Evolutionary conservation across 2,888 invertebrate species (phyloP).

Genomic region (Cephus nigrinus): DNA sequence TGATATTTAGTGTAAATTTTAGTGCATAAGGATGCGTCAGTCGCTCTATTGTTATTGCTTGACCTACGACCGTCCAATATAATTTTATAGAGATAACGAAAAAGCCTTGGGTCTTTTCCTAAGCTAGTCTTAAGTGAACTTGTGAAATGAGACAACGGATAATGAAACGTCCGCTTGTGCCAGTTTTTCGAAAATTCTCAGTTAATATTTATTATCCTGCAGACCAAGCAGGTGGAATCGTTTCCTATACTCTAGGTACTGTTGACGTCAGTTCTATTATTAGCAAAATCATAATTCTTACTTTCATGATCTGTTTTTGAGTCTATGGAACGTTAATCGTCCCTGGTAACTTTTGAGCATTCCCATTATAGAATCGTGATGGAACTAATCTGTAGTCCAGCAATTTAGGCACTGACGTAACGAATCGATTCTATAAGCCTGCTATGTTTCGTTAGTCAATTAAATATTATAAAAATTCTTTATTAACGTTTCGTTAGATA

Average conservation of each 20-base stretch:
- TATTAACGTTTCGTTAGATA: too few species aligned
- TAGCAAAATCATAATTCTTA: not conserved
- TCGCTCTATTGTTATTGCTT: not conserved
- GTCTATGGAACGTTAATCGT: not conserved
- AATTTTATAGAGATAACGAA: not conserved
- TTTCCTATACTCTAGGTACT: not conserved
- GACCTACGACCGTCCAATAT: not conserved
- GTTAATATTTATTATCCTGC: not conserved
- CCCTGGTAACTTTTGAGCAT: not conserved
- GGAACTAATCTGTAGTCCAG: not conserved
- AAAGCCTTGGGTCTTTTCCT: not conserved
- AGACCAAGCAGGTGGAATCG: not conserved
- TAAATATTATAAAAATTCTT: not conserved
- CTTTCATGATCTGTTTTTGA: not conserved
- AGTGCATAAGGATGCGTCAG: not conserved
- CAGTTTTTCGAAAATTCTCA: not conserved
- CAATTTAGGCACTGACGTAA: not conserved
- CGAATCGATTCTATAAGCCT: not conserved
- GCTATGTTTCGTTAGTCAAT: not conserved
- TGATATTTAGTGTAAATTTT: not conserved
- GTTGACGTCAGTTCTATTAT: not conserved
- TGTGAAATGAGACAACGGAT: not conserved
- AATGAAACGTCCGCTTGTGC: not conserved
- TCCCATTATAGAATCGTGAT: not conserved
- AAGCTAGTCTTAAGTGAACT: not conserved